These are phyloP conservation scores for Tympanoctomys barrerae DNA, from an alignment of 2,797 vertebrate species.

Conservation along the genomic window DNA sequence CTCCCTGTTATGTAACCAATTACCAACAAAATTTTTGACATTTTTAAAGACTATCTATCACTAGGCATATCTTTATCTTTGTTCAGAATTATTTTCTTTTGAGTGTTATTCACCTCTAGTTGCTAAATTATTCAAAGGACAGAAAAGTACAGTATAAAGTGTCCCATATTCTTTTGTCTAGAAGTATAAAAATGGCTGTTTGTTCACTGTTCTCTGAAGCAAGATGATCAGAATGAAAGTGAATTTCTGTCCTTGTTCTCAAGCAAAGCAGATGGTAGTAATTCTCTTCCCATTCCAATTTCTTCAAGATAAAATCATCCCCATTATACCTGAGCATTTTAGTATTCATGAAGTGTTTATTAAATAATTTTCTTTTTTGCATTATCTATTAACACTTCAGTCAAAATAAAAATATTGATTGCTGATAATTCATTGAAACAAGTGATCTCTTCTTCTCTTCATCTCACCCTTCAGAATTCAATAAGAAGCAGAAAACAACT, in stretches of 20 bases:
- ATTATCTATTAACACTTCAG: background rate
- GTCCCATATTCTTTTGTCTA: background rate
- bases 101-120: background rate
- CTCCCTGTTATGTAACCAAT: background rate
- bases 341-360: background rate
- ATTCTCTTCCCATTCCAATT: background rate
- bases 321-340: background rate
- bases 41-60: background rate
- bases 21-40: background rate
- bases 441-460: background rate
- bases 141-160: background rate
- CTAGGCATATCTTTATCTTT: background rate
- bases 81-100: background rate
- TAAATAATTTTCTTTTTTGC: background rate
- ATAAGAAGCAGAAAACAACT: background rate
- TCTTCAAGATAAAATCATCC: slow-evolving; percentile 7
- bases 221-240: background rate
- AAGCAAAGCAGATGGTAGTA: background rate
- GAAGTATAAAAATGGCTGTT: background rate
- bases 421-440: background rate
- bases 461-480: slow-evolving; percentile 30
- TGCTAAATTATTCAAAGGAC: background rate
- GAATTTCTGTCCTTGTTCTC: background rate
- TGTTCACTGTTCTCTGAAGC: background rate
- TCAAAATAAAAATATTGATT: background rate